These are phyloP conservation scores for Eupeodes corollae DNA, from an alignment of 1,140 invertebrate genomes.

Conservation along the genomic window DNA sequence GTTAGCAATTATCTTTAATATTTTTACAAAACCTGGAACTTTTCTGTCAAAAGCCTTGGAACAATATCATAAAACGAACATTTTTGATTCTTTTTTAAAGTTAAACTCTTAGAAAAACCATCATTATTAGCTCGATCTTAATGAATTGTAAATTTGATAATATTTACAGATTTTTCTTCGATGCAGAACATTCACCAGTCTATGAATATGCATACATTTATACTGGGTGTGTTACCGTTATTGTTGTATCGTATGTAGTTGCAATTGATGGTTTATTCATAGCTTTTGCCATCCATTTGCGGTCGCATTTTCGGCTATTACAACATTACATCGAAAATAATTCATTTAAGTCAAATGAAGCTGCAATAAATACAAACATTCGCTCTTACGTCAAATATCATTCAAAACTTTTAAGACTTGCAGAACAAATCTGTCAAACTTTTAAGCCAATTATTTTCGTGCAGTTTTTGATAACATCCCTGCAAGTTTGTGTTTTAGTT, in stretches of 20 bases:
- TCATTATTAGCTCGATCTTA: too few relatives aligned
- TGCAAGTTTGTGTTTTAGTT: slow-evolving; percentile 32
- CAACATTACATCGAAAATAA: slow-evolving; percentile 15
- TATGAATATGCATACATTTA: slow-evolving; percentile 23
- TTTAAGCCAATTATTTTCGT: slow-evolving; percentile 28
- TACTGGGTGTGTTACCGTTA: slow-evolving; percentile 17
- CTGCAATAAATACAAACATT: slow-evolving; percentile 5
- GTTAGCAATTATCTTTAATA: too few relatives aligned
- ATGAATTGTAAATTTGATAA: too few relatives aligned
- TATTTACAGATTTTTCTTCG: slow-evolving; percentile 20
- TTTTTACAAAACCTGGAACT: too few relatives aligned
- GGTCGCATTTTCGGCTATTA: slow-evolving; percentile 24
- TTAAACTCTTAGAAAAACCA: too few relatives aligned
- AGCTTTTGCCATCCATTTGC: slow-evolving; percentile 26
- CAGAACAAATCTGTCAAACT: slow-evolving; percentile 13
- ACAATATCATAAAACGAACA: too few relatives aligned
- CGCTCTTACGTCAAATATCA: slow-evolving; percentile 14
- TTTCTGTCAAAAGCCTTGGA: too few relatives aligned
- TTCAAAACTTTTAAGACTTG: slow-evolving; percentile 13
- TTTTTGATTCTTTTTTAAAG: too few relatives aligned
- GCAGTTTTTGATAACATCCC: slow-evolving; percentile 28
- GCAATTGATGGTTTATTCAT: slow-evolving; percentile 28
- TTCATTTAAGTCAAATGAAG: slow-evolving; percentile 2
- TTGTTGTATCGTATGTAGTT: slow-evolving; percentile 22
- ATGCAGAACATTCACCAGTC: slow-evolving; percentile 17